Percentiles rank a stretch among this genome's conserved stretches.
Conservation (phyloP, 2,113 vertebrate genomes). For the Indicator maculatus region DNA sequence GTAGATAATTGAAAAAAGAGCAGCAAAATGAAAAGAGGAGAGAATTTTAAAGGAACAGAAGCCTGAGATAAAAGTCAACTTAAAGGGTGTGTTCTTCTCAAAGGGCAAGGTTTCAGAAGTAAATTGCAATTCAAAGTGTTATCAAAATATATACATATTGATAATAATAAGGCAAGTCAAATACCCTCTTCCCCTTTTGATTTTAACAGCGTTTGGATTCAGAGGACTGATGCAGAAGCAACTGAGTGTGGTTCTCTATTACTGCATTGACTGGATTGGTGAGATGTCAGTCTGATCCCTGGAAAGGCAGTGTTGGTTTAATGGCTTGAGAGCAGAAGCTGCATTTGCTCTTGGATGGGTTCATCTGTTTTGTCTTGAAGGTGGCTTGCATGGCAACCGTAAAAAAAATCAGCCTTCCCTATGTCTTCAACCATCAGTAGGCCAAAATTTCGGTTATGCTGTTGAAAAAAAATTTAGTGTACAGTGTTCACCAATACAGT, state of each 20-base stretch:
- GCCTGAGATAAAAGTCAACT: constrained; percentile 24
- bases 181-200: constrained; percentile 18
- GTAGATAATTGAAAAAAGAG: constrained; percentile 58
- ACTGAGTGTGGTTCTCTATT: constrained; percentile 29
- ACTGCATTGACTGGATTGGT: constrained; percentile 13
- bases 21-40: constrained; percentile 41
- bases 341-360: constrained; percentile 28
- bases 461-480: constrained; percentile 75
- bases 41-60: constrained; percentile 61
- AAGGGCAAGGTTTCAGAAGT: constrained; percentile 62
- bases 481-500: constrained; percentile 69
- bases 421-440: constrained; percentile 44
- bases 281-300: background rate
- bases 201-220: constrained; percentile 63
- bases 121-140: constrained; percentile 51
- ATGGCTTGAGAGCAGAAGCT: background rate
- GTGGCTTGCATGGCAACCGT: constrained; percentile 54
- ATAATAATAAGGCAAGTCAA: constrained; percentile 44
- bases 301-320: background rate
- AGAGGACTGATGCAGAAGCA: constrained; percentile 41
- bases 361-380: constrained; percentile 54
- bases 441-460: constrained; percentile 70
- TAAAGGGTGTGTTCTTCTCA: constrained; percentile 62
- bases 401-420: constrained; percentile 44
- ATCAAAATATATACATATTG: constrained; percentile 44